A percentile compares a stretch with the other conserved stretches of the same genome.
These are phyloP conservation scores for Strix aluco DNA, from an alignment of 2,113 vertebrate genomes.

Conservation along the genomic window DNA sequence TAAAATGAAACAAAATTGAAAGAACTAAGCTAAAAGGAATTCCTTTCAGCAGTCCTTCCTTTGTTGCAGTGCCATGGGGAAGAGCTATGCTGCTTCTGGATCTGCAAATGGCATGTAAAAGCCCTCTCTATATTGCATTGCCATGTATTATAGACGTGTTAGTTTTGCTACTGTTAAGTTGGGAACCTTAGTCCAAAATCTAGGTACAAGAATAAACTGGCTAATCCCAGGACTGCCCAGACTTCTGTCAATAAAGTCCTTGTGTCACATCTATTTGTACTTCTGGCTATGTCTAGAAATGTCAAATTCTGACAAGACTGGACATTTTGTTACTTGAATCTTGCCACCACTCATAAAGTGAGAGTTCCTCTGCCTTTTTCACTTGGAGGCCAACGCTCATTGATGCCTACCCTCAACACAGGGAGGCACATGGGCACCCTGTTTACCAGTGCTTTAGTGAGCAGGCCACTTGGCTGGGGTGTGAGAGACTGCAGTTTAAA, in stretches of 20 bases:
- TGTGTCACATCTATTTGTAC: neutral
- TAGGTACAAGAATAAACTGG: neutral
- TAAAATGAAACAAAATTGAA: neutral
- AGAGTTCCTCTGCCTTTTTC: neutral
- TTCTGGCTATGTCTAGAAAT: neutral
- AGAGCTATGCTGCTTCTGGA: neutral
- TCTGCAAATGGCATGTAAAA: neutral
- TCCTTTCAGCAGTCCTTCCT: neutral
- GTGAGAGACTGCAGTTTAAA: neutral
- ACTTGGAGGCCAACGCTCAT: neutral
- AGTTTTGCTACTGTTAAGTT: neutral
- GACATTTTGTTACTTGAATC: neutral
- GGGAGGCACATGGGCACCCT: neutral
- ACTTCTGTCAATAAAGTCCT: neutral
- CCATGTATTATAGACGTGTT: neutral
- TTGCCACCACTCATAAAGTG: neutral
- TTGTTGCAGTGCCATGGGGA: neutral
- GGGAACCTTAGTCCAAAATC: neutral
- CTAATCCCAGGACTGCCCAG: neutral
- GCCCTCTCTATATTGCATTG: neutral
- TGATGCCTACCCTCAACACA: neutral
- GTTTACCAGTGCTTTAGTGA: neutral
- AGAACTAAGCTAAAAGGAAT: neutral
- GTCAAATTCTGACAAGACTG: neutral
- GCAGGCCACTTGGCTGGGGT: neutral